Evolutionary conservation across 92 coral and sea anemone genomes (phyloP).

Genomic region (Anthopleura xanthogrammica): DNA sequence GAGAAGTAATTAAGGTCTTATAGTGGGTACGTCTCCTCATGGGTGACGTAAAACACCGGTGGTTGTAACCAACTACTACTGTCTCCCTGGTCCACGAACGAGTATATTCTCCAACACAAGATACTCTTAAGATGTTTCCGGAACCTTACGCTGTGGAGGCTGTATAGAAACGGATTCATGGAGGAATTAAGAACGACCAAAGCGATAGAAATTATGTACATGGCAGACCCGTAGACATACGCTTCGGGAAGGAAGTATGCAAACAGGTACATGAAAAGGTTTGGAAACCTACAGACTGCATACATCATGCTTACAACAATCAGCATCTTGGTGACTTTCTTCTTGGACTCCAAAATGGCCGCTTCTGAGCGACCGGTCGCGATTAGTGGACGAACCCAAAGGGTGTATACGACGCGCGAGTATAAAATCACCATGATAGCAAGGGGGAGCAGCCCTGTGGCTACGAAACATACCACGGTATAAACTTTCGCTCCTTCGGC

Average conservation of each 20-base stretch:
- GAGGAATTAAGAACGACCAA: constrained; percentile 63
- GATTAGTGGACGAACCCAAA: constrained; percentile 44
- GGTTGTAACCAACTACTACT: constrained; percentile 5
- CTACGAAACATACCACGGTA: constrained; percentile 41
- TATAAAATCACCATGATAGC: constrained; percentile 40
- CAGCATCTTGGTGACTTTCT: constrained; percentile 59
- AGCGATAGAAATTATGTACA: constrained; percentile 41
- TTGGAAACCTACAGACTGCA: constrained; percentile 52
- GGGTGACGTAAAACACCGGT: not conserved
- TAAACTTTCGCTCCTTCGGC: constrained; percentile 25
- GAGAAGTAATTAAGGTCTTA: not conserved
- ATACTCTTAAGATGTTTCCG: constrained; percentile 48
- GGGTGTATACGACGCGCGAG: constrained; percentile 35
- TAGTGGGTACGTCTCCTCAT: not conserved
- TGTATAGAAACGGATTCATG: constrained; percentile 66
- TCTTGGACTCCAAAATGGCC: constrained; percentile 32
- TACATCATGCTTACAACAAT: constrained; percentile 44
- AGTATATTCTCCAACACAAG: constrained; percentile 39
- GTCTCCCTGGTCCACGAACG: constrained; percentile 25
- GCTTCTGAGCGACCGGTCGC: constrained; percentile 39
- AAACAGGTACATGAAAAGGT: constrained; percentile 52
- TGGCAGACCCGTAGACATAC: constrained; percentile 35
- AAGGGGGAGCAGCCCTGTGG: constrained; percentile 45
- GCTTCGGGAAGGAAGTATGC: constrained; percentile 32
- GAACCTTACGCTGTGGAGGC: constrained; percentile 62